These are phyloP conservation scores for Gadopsis bispinosus DNA, from an alignment of 2,797 vertebrate species.

Conservation along the genomic window DNA sequence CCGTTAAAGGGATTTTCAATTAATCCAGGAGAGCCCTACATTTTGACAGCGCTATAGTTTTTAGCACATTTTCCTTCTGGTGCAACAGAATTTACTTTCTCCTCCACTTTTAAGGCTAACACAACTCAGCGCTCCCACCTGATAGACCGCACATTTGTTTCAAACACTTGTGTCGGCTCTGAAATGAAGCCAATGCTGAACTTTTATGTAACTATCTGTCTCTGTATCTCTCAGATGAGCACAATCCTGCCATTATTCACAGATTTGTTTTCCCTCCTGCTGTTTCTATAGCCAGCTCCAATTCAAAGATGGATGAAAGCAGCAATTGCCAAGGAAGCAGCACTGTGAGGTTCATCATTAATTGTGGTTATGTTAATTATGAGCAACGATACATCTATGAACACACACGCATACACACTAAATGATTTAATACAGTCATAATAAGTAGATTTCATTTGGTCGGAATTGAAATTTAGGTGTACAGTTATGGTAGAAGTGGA, in stretches of 20 bases:
- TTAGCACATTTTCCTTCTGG: conserved; percentile 54
- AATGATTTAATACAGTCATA: background rate
- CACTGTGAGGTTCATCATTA: conserved; percentile 6
- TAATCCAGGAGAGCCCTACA: conserved; percentile 71
- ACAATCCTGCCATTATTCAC: conserved; percentile 7
- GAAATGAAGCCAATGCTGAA: conserved; percentile 13
- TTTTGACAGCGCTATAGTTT: conserved; percentile 62
- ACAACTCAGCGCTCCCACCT: conserved; percentile 30
- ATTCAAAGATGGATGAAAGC: conserved; percentile 11
- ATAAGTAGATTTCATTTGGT: background rate
- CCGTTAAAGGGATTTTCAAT: conserved; percentile 69
- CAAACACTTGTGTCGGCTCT: conserved; percentile 15
- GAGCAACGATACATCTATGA: background rate
- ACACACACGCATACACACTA: background rate
- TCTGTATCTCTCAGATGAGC: conserved; percentile 15
- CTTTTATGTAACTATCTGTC: conserved; percentile 23
- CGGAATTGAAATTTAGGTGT: background rate
- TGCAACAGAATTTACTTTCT: conserved; percentile 45
- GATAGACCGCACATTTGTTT: conserved; percentile 21
- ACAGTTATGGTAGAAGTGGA: background rate
- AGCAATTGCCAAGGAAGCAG: conserved; percentile 27
- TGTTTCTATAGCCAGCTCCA: conserved; percentile 8
- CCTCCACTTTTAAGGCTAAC: conserved; percentile 24
- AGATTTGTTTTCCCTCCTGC: background rate
- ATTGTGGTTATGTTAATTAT: background rate